Evolutionary conservation across 2,113 vertebrate species (phyloP).

Genomic region (Syngnathus scovelli): DNA sequence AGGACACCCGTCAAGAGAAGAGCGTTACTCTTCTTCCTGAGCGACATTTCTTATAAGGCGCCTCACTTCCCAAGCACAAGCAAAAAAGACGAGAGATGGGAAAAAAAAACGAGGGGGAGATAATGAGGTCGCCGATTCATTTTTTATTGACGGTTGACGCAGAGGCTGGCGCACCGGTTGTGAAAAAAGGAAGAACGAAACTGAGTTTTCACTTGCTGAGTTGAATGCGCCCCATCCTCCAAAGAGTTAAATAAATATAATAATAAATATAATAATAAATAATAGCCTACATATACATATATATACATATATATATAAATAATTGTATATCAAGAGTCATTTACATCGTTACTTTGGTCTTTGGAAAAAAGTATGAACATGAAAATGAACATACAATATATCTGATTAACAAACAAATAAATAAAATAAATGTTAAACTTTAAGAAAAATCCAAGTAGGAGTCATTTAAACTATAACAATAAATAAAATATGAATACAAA

Average conservation of each 20-base stretch:
- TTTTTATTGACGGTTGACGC: not conserved
- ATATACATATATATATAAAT: not conserved
- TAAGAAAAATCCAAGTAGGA: too few species aligned
- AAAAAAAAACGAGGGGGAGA: not conserved
- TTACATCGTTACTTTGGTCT: not conserved
- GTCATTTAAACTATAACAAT: too few species aligned
- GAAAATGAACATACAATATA: too few species aligned
- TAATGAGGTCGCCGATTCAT: not conserved
- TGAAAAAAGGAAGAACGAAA: not conserved
- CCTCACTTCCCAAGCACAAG: not conserved
- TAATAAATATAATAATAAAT: not conserved
- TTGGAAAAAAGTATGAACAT: not conserved
- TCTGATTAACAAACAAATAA: too few species aligned
- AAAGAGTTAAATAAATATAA: too few species aligned
- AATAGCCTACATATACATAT: not conserved
- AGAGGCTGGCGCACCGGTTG: not conserved
- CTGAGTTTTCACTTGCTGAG: not conserved
- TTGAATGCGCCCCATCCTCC: not conserved
- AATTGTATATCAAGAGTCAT: not conserved
- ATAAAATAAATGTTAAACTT: too few species aligned
- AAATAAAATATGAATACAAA: too few species aligned
- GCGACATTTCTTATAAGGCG: not conserved
- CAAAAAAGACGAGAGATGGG: not conserved
- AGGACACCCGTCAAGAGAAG: not conserved
- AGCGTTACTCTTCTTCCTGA: not conserved